Evolutionary conservation across 2,888 invertebrate genomes (phyloP), one percentile per base, ranked within the genome.

Genomic region (Bembecia ichneumoniformis): DNA sequence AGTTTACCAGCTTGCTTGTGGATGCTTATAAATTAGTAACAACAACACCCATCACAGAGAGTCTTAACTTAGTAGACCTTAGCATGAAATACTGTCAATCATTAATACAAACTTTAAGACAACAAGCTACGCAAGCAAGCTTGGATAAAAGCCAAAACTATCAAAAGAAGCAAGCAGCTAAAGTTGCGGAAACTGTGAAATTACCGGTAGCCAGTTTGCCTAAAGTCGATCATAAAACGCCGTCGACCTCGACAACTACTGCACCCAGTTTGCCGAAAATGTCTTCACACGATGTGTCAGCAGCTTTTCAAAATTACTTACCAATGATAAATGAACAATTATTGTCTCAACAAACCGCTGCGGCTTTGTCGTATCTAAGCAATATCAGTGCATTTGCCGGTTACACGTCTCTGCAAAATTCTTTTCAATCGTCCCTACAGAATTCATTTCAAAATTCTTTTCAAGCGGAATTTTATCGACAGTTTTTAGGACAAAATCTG

Each of bases 1-100:
- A 89, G 50, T 92, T 94, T 56, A 87, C 89, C 1, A 88, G 89
- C 47, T 80, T 94, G 52, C 72, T 95, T 0, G 81, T 90, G 3
- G 94, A 95, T 46, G 90, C 91, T 2, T 95, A 93, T 62, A 92
- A 91, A 67, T 82, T 90, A 43, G 90, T 91, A 34, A 88, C 89
- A 17, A 89, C 89, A 47, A 90, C 90, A 60, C 89, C 90, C 44
- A 72, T 89, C 48, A 81, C 90, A 9, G 92, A 92, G 58, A 91
- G 88, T 59, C 76, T 80, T 51, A 92, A 91, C 64, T 74, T 90
- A 9, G 77, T 92, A 3, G 94, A 94, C 59, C 74, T 91, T 36
- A 93, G 92, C 47, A 84, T 91, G 57, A 93, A 92, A 68, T 91
- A 91, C 61, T 93, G 94, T 62, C 90, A 91, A 55, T 90, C 90